phyloP scores from a whole-genome alignment of 2,113 vertebrate species.

The Tricholaema leucomelas region DNA sequence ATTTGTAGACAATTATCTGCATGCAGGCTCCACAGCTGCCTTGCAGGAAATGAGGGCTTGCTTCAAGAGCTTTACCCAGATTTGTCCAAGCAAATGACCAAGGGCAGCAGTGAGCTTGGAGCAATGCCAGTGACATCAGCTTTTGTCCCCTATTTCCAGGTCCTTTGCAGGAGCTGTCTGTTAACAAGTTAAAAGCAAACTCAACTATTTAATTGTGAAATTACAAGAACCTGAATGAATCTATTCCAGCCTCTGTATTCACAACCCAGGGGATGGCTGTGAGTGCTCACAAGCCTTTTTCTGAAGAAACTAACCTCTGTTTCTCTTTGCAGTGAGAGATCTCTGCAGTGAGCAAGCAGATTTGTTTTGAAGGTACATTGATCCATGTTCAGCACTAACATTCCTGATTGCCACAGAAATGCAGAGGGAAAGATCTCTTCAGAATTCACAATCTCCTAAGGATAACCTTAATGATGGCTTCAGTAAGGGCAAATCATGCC shows the following conservation, averaged over 20 bases:
- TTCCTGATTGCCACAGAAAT: neutral
- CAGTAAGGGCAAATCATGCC: too few species aligned
- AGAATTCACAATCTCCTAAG: neutral
- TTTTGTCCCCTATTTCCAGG: neutral
- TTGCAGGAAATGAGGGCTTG: neutral
- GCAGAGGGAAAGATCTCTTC: neutral
- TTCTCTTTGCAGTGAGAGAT: neutral
- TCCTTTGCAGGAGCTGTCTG: neutral
- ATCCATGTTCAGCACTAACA: neutral
- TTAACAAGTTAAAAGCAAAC: neutral
- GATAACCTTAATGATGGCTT: neutral
- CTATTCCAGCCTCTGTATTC: neutral
- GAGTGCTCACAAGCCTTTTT: neutral
- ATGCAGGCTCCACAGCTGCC: neutral
- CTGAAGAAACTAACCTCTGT: neutral
- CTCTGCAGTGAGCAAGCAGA: neutral
- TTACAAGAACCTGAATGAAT: neutral
- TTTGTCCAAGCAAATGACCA: neutral
- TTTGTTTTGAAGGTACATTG: neutral
- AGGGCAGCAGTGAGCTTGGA: neutral
- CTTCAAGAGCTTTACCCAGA: neutral
- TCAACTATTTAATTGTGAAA: neutral
- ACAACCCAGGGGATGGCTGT: neutral
- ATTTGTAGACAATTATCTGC: slow-evolving; percentile 4
- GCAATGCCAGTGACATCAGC: neutral